These are phyloP conservation scores for Onchidella celtica DNA, from an alignment of 2,888 invertebrate species.

Conservation along the genomic window DNA sequence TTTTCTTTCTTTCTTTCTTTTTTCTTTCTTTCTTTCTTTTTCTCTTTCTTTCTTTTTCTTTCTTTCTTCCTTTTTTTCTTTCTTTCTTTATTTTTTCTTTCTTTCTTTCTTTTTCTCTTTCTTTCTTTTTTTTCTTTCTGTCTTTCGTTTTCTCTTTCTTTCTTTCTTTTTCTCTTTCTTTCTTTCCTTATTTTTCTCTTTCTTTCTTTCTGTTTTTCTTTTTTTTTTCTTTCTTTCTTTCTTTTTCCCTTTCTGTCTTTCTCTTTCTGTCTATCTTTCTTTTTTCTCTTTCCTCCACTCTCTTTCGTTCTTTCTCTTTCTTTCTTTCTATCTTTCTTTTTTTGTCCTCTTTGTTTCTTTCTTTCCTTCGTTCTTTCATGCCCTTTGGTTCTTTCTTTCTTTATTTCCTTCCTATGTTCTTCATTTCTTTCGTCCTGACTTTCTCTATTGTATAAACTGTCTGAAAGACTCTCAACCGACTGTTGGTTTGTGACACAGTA, in stretches of 20 bases:
- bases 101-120: neutral
- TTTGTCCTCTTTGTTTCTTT: neutral
- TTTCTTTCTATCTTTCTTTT: neutral
- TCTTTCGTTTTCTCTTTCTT: no score
- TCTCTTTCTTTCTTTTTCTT: neutral
- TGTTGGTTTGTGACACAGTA: no score
- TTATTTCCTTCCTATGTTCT: neutral
- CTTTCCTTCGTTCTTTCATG: neutral
- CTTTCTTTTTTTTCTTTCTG: no score
- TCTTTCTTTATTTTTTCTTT: no score
- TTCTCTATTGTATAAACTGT: no score
- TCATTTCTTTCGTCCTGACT: neutral
- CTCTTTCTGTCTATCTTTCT: neutral
- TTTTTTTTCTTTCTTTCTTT: neutral
- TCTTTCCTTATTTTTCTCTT: no score
- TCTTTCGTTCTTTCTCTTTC: neutral
- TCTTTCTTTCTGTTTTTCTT: no score
- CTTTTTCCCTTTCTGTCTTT: no score
- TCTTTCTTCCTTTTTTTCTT: neutral
- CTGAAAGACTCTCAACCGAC: no score
- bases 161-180: neutral
- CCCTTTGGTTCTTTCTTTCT: neutral
- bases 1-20: conserved; percentile 2
- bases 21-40: neutral
- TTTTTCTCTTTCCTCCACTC: neutral